These are phyloP conservation scores for Pomatostomus ruficeps DNA, from an alignment of 2,113 vertebrate species.

Conservation along the genomic window DNA sequence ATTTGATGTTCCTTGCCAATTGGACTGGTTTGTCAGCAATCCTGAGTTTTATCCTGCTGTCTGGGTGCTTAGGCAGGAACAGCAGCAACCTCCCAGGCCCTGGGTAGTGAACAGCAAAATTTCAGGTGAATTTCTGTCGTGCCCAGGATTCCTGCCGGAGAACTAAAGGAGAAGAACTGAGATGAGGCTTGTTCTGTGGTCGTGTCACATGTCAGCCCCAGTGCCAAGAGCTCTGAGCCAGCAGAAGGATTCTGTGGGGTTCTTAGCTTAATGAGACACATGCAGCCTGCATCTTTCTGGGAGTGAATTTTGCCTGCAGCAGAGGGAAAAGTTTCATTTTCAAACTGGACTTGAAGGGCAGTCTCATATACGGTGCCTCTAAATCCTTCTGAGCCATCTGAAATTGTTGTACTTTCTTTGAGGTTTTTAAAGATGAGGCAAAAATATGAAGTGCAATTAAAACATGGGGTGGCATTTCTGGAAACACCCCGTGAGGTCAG, in stretches of 20 bases:
- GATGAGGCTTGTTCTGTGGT: not conserved
- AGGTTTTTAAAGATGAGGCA: not conserved
- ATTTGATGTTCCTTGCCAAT: not conserved
- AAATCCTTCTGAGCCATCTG: not conserved
- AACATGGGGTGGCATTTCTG: not conserved
- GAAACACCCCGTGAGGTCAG: not conserved
- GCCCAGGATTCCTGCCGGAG: not conserved
- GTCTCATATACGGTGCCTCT: not conserved
- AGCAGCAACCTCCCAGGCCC: not conserved
- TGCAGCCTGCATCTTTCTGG: not conserved
- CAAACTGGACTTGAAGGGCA: not conserved
- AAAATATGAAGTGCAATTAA: not conserved
- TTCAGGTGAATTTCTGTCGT: not conserved
- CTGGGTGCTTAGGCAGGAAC: not conserved
- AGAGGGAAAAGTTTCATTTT: not conserved
- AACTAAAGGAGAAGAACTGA: not conserved
- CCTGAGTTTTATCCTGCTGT: not conserved
- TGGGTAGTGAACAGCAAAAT: not conserved
- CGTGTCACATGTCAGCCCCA: accelerated
- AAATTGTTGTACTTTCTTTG: not conserved
- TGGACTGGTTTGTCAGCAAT: not conserved
- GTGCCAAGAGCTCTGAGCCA: not conserved
- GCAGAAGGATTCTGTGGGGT: not conserved
- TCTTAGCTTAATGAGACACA: not conserved
- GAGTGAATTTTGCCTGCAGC: not conserved